Evolutionary conservation across 2,113 vertebrate genomes (phyloP), one percentile per base, ranked within the genome.

Genomic region (Zapus hudsonius): DNA sequence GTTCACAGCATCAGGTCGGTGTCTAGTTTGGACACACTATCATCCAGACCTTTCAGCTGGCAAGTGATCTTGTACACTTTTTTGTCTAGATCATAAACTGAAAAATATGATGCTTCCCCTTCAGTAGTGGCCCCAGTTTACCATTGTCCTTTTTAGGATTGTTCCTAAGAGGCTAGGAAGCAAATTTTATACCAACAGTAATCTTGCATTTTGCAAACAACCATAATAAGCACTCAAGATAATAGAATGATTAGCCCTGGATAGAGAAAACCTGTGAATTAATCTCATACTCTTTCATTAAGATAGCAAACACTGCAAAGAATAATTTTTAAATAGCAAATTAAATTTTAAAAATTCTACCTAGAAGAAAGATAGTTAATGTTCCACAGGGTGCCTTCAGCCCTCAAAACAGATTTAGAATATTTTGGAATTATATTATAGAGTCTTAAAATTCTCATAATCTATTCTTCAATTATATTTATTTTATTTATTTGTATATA

Each of bases 41-140:
- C 84, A 52, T 85, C 59, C 74, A 87, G 72, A 87, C 8, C 59
- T 93, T 91, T 85, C 36, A 83, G 67, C 23, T 93, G 61, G 57
- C 84, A 73, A 84, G 9, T 47, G 72, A 79, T 13, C 33, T 78
- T 33, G 25, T 36, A n/a, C 67, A 72, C 33, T 79, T 92, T 47
- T 70, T 87, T 79, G 64, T 83, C 70, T 96, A 64, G n/a, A 83
- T 85, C 44, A 80, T 69, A 88, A 95, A 70, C 94, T 57, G 64
- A 75, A 95, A 92, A 93, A 61, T 59, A 88, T 83, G 64, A 84
- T 27, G 36, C 11, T 90, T 1, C 29, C 33, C 38, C 15, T 89
- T 94, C 82, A 83, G 40, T 64, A 78, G 55, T 80, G 78, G 93
- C 55, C 84, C 52, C 47, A 23, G 70, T 7, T 69, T 69, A 29